phyloP scores from a whole-genome alignment of 1,140 invertebrate species.

The Sinella curviseta region DNA sequence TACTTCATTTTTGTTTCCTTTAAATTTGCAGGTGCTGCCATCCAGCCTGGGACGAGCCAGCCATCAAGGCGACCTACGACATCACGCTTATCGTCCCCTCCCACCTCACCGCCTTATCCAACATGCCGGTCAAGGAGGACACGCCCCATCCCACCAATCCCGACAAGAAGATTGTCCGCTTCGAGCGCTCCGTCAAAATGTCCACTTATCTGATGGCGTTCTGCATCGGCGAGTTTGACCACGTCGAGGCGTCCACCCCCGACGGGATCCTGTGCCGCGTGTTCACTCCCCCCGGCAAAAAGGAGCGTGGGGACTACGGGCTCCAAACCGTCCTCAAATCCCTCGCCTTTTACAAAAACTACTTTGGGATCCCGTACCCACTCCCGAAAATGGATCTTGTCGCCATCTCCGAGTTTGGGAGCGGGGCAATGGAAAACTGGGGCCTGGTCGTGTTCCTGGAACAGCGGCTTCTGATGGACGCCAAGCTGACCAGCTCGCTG shows the following conservation, averaged over 20 bases:
- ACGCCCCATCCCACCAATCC: neutral
- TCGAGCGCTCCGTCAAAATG: conserved; percentile 50
- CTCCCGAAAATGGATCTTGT: conserved; percentile 40
- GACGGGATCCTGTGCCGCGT: conserved; percentile 26
- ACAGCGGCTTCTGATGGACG: conserved; percentile 56
- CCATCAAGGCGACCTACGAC: conserved; percentile 2
- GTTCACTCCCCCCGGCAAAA: neutral
- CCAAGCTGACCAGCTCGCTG: conserved; percentile 77
- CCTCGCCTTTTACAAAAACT: conserved; percentile 27
- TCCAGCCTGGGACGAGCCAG: too few species aligned
- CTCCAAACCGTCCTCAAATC: conserved; percentile 1
- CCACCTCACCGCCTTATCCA: neutral
- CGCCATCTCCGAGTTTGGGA: conserved; percentile 15
- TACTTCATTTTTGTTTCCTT: neutral
- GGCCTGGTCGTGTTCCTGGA: conserved; percentile 60
- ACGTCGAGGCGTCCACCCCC: conserved; percentile 5
- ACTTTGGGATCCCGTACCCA: conserved; percentile 33
- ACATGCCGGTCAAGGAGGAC: conserved; percentile 7
- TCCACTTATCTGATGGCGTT: conserved; percentile 48
- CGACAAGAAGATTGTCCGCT: conserved; percentile 38
- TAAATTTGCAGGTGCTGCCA: too few species aligned
- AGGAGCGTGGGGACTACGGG: conserved; percentile 27
- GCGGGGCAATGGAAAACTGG: conserved; percentile 59
- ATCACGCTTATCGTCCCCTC: conserved; percentile 17
- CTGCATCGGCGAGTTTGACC: conserved; percentile 39